Percentiles rank a stretch among this genome's conserved stretches.
Evolutionary conservation across 1,140 invertebrate genomes (phyloP).

Genomic region (Drosophila punjabiensis): DNA sequence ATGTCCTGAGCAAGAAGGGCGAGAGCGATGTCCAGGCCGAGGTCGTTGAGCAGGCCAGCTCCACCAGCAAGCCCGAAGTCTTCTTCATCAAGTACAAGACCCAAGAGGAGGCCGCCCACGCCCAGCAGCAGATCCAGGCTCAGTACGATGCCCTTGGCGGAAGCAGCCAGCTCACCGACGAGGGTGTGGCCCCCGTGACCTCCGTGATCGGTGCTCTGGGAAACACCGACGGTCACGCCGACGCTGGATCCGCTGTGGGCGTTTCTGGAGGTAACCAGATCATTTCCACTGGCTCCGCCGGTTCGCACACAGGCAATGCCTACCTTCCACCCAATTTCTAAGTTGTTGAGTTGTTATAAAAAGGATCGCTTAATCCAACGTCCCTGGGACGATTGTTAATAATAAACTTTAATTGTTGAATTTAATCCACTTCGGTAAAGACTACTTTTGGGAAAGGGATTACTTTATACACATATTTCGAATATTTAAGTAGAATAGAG

Average conservation of each 20-base stretch:
- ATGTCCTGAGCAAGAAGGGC: conserved; percentile 92
- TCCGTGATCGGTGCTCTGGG: conserved; percentile 81
- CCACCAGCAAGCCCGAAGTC: conserved; percentile 91
- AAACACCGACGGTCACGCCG: conserved; percentile 49
- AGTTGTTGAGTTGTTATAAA: conserved; percentile 55
- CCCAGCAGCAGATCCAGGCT: conserved; percentile 83
- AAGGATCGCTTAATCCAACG: conserved; percentile 8
- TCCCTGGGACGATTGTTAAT: conserved; percentile 52
- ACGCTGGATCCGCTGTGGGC: conserved; percentile 25
- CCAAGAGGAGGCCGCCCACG: conserved; percentile 86
- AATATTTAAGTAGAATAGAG: background rate
- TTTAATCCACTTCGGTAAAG: conserved; percentile 1
- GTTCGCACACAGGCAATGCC: conserved; percentile 66
- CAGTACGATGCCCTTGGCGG: conserved; percentile 83
- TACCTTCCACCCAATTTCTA: conserved; percentile 84
- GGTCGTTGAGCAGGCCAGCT: conserved; percentile 77
- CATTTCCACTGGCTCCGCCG: conserved; percentile 29
- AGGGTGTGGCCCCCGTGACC: conserved; percentile 81
- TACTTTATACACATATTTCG: background rate
- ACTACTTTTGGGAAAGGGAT: background rate
- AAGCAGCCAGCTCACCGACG: conserved; percentile 79
- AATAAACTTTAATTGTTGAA: conserved; percentile 74
- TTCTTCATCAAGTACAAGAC: conserved; percentile 92
- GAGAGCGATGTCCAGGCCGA: conserved; percentile 79
- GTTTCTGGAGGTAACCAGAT: conserved; percentile 38